These are phyloP conservation scores for Strigamia maritima DNA, from an alignment of 2,888 invertebrate species.

Conservation along the genomic window DNA sequence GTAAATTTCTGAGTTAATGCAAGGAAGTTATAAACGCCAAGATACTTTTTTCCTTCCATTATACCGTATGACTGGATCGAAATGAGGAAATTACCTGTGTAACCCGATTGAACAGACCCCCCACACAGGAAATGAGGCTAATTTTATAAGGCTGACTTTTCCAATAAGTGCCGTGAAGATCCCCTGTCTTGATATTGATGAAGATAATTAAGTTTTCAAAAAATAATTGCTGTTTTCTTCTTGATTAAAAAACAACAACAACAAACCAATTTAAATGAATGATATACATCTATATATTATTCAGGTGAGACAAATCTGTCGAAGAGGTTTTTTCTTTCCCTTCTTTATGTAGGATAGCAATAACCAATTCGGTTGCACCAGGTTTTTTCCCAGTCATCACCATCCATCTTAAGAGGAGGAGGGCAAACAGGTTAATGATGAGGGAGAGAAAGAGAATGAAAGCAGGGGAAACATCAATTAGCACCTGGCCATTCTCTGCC, in stretches of 20 bases:
- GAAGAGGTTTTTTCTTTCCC: background rate
- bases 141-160: conserved; percentile 11
- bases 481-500: conserved; percentile 22
- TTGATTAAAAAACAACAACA: background rate
- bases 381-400: conserved; percentile 33
- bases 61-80: background rate
- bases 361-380: conserved; percentile 30
- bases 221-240: background rate
- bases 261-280: background rate
- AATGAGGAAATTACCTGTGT: conserved; percentile 34
- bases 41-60: background rate
- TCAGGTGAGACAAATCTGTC: conserved; percentile 16
- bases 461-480: conserved; percentile 28
- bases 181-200: background rate
- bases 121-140: conserved; percentile 21
- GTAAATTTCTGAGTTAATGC: background rate
- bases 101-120: conserved; percentile 5
- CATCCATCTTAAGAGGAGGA: conserved; percentile 30
- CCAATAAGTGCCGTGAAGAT: background rate
- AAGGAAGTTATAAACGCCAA: conserved; percentile 18
- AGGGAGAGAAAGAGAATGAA: conserved; percentile 31
- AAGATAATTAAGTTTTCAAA: background rate
- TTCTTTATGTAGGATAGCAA: background rate
- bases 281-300: background rate
- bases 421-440: conserved; percentile 31